phyloP scores from a whole-genome alignment of 1,140 invertebrate species.

The Penaeus indicus region DNA sequence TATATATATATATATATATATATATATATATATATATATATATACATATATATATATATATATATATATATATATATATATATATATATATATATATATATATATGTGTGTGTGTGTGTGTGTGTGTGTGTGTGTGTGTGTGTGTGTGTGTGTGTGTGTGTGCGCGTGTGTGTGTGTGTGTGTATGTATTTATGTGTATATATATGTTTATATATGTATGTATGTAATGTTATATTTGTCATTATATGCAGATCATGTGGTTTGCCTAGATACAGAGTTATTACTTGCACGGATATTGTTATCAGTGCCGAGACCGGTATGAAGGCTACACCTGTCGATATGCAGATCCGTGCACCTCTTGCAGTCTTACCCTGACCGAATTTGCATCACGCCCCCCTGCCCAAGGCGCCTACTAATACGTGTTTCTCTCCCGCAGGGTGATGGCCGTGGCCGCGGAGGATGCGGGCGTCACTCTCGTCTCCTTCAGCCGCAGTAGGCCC shows the following conservation, averaged over 20 bases:
- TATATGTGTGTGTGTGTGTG: too few relatives aligned
- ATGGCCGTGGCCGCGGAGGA: conserved; percentile 60
- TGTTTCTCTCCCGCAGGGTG: conserved; percentile 23
- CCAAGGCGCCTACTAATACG: neutral
- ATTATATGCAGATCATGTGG: neutral
- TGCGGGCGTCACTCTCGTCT: conserved; percentile 52
- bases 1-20: too few relatives aligned
- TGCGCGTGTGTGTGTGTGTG: neutral
- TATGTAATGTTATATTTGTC: neutral
- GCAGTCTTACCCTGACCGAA: neutral
- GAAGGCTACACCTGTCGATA: too few relatives aligned
- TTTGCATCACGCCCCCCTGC: neutral
- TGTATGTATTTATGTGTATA: neutral
- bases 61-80: too few relatives aligned
- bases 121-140: too few relatives aligned
- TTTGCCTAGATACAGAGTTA: neutral
- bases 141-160: too few relatives aligned
- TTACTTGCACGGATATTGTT: too few relatives aligned
- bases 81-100: too few relatives aligned
- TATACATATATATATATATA: too few relatives aligned
- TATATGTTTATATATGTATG: neutral
- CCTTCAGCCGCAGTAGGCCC: conserved; percentile 48
- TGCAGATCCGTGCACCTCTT: neutral
- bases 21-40: too few relatives aligned
- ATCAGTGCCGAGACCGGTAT: too few relatives aligned